Conservation (phyloP, 2,797 vertebrate species). For the Nothura maculosa region DNA sequence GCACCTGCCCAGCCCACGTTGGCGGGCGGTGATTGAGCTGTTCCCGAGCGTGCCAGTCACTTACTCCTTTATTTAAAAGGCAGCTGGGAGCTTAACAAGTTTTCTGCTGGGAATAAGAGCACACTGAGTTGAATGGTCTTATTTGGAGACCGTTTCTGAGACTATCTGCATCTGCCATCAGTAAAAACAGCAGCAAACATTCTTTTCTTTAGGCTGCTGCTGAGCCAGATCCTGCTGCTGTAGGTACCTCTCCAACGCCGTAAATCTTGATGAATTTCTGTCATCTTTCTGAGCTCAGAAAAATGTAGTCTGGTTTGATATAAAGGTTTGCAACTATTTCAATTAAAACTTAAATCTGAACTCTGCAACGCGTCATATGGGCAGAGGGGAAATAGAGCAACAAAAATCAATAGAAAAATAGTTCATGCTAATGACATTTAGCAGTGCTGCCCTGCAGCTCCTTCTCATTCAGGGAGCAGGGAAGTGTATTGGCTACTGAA, state of each 20-base stretch:
- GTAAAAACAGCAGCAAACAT: neutral
- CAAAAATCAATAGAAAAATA: constrained; percentile 44
- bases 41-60: neutral
- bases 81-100: neutral
- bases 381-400: constrained; percentile 7
- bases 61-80: neutral
- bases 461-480: neutral
- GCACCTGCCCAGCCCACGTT: neutral
- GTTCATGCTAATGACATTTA: constrained; percentile 50
- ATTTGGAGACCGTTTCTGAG: neutral
- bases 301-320: neutral
- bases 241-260: fast-evolving
- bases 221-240: neutral
- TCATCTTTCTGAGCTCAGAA: neutral
- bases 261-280: neutral
- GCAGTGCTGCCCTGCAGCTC: neutral
- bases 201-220: neutral
- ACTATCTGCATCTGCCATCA: fast-evolving
- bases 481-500: neutral
- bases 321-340: constrained; percentile 21
- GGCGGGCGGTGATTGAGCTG: neutral
- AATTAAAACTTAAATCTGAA: constrained; percentile 48
- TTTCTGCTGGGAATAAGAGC: neutral
- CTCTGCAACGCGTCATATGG: neutral
- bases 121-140: neutral